Conservation (phyloP, 2,888 invertebrate genomes). For the Oscheius sp. region DNA sequence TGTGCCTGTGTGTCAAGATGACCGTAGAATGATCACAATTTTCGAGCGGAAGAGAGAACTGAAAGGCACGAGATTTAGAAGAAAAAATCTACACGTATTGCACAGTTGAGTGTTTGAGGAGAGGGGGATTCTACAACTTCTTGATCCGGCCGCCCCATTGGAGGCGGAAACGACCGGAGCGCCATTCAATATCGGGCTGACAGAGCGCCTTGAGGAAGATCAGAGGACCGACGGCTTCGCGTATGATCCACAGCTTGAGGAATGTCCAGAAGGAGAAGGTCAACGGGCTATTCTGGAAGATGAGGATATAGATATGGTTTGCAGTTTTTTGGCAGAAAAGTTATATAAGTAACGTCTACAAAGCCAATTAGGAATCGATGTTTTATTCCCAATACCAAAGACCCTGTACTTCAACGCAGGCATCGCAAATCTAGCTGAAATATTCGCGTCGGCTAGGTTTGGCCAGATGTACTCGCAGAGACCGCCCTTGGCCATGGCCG, state of each 20-base stretch:
- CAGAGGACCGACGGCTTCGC: slow-evolving; percentile 79
- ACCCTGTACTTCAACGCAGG: too few species aligned
- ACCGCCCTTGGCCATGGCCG: too few species aligned
- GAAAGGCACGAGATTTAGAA: slow-evolving; percentile 13
- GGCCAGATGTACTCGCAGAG: too few species aligned
- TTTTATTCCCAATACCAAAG: too few species aligned
- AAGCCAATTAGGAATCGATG: too few species aligned
- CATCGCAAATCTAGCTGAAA: too few species aligned
- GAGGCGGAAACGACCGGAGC: slow-evolving; percentile 86
- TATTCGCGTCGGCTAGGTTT: too few species aligned
- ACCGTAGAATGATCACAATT: slow-evolving; percentile 13
- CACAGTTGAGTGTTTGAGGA: neutral
- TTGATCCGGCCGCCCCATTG: slow-evolving; percentile 86
- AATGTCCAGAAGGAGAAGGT: slow-evolving; percentile 95
- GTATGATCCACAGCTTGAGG: slow-evolving; percentile 91
- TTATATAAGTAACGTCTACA: too few species aligned
- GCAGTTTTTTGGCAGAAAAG: too few species aligned
- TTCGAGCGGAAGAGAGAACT: neutral
- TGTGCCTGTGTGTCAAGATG: slow-evolving; percentile 1
- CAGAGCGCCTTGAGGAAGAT: slow-evolving; percentile 87
- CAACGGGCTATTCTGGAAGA: slow-evolving; percentile 78
- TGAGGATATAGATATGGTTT: neutral
- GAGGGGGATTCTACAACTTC: neutral
- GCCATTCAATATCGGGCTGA: slow-evolving; percentile 91
- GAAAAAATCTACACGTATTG: slow-evolving; percentile 29